Base-by-base conservation (phyloP, 2,888 invertebrate species). In the Saturnia pavonia region DNA sequence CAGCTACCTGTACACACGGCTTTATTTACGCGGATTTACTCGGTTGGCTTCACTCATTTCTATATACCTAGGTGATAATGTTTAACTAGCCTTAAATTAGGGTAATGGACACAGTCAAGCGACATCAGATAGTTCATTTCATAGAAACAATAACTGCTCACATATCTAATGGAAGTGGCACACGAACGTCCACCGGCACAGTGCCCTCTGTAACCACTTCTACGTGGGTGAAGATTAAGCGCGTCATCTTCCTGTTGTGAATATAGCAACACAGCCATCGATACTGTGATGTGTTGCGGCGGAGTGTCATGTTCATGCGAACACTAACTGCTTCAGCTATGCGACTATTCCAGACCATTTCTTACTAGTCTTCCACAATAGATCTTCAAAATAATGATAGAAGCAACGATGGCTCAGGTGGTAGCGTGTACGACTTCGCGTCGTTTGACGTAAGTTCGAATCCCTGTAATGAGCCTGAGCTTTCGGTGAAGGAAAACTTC, bases 91-190 rank as follows among this genome's bases (percentile, higher is more conserved):
- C 27, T 60, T 60, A 60, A 60, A 27, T 27, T 60, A 60, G 57
- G 57, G 25, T 60, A 60, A 60, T 60, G 25, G 57, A 27, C 57
- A 60, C 57, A 60, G 57, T 14, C 27, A 27, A 60, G 27, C 57
- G 57, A 60, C 57, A 25, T 60, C 57, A 60, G 57, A 60, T 27
- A 60, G 57, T 60, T 60, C 57, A 60, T 60, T 60, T 60, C 57
- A 57, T 25, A 25, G 14, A 25, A 25, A 57, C 19, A 25, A 3
- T 6, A 16, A 19, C n/a, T n/a, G n/a, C n/a, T n/a, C n/a, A n/a
- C n/a, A n/a, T n/a, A n/a, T n/a, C n/a, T n/a, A n/a, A n/a, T n/a
- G n/a, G n/a, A n/a, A n/a, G n/a, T n/a, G n/a, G n/a, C n/a, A n/a
- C n/a, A n/a, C n/a, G n/a, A n/a, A n/a, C n/a, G n/a, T n/a, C n/a